Evolutionary conservation across 1,140 invertebrate species (phyloP), one percentile per base, ranked within the genome.

Genomic region (Conus betulinus): DNA sequence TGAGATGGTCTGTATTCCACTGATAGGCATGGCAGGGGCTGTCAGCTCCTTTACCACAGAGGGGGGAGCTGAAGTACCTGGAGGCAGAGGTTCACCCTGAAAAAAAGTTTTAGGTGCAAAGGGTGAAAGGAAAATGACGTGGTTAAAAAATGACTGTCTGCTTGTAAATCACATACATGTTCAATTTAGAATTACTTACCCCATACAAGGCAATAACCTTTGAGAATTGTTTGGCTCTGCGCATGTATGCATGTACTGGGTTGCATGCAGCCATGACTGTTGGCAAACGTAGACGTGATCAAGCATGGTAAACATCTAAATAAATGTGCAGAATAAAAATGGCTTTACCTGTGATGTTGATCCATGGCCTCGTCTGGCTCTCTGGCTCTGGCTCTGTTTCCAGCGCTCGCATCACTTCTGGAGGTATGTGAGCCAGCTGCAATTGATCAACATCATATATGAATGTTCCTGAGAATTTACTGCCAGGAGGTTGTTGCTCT

Each of bases 341-440:
- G 39, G 23, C 11, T 10, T 7, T 60, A 84, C 85, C 85, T 87
- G 67, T 27, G 13, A 74, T 25, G 17, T 57, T 55, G 51, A 10
- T 87, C 85, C 85, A 87, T 87, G 39, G 85, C 13, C 3, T 76
- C 51, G 23, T 79, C 74, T 15, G 27, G 52, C 79, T 84, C 57
- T 84, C 82, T 13, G 85, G 85, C 23, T 87, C 85, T 4, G 74
- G 78, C 17, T 89, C 86, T 84, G 88, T 89, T 51, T 87, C 86
- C 53, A 89, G 55, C 2, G 84, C 79, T 3, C 20, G 60, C 85
- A 87, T 89, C 27, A 89, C 86, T 27, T 85, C 85, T n/a, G 63
- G 71, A 10, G 84, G 84, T 51, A 89, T 87, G 52, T 87, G 88
- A 67, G 88, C 85, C 86, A 83, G 63, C 88, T 87, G 85, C 7